These are phyloP conservation scores for Kryptopterus vitreolus DNA, from an alignment of 2,797 vertebrate species.

Conservation along the genomic window DNA sequence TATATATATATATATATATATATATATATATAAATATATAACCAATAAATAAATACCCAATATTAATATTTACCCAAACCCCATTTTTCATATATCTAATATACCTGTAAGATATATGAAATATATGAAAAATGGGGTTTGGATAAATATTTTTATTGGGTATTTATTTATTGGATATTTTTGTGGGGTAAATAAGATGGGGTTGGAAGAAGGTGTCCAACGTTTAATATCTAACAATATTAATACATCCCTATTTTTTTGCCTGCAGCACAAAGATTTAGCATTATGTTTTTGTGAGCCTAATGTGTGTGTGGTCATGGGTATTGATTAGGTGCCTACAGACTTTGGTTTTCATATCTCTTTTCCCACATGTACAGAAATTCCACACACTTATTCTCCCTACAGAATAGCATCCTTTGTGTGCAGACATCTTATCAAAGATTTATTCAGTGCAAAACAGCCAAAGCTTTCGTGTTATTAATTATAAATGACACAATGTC, in stretches of 20 bases:
- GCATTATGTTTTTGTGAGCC: slow-evolving; percentile 6
- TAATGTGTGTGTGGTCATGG: slow-evolving; percentile 5
- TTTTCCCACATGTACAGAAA: slow-evolving; percentile 59
- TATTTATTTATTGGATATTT: no score
- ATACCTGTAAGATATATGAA: no score
- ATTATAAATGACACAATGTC: slow-evolving; percentile 70
- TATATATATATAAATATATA: no score
- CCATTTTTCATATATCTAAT: no score
- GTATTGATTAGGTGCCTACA: slow-evolving; percentile 16
- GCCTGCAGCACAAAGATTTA: background rate
- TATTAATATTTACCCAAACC: no score
- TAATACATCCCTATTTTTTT: slow-evolving; percentile 3
- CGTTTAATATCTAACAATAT: slow-evolving; percentile 5
- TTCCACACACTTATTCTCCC: slow-evolving; percentile 59
- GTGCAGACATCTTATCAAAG: slow-evolving; percentile 76
- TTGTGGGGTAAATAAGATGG: no score
- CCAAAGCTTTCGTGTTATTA: slow-evolving; percentile 74
- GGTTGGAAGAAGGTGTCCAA: no score
- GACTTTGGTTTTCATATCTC: slow-evolving; percentile 40
- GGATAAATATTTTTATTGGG: no score
- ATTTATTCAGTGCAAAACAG: slow-evolving; percentile 80
- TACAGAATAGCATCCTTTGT: slow-evolving; percentile 51
- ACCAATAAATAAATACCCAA: no score
- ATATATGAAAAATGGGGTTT: slow-evolving; percentile 22
- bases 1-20: no score